Conservation (phyloP, 2,797 vertebrate species). For the Sebastes taczanowskii region DNA sequence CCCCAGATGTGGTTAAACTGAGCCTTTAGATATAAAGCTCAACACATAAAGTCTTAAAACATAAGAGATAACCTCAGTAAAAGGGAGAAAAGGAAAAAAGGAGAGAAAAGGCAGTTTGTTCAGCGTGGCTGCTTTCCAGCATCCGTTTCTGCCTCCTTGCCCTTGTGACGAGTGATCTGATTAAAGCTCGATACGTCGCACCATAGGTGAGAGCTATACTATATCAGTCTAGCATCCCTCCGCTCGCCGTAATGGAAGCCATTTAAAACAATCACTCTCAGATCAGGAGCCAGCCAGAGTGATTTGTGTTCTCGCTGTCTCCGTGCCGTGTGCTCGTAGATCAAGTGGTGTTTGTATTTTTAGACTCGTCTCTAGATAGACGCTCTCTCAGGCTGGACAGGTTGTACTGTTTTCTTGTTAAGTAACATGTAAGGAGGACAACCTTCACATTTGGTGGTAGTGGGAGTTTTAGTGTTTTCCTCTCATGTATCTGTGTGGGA, state of each 20-base stretch:
- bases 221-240: constrained; percentile 32
- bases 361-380: constrained; percentile 45
- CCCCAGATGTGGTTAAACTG: not conserved
- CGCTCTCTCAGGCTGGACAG: constrained; percentile 15
- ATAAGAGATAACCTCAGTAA: not conserved
- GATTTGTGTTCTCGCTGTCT: constrained; percentile 59
- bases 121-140: constrained; percentile 37
- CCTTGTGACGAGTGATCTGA: constrained; percentile 67
- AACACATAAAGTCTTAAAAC: not conserved
- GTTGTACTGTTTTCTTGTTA: constrained; percentile 30
- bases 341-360: constrained; percentile 67
- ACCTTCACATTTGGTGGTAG: constrained; percentile 28
- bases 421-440: constrained; percentile 41
- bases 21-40: not conserved
- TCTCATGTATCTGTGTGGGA: constrained; percentile 67
- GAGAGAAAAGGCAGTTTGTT: not conserved
- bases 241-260: constrained; percentile 53
- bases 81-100: not conserved
- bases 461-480: constrained; percentile 69
- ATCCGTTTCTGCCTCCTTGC: constrained; percentile 55
- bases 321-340: constrained; percentile 33
- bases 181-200: constrained; percentile 64
- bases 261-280: constrained; percentile 69
- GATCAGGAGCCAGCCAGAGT: constrained; percentile 57
- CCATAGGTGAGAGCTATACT: constrained; percentile 57